A percentile compares a stretch with the other conserved stretches of the same genome.
phyloP scores from a whole-genome alignment of 2,113 vertebrate genomes.

The Grammomys surdaster region DNA sequence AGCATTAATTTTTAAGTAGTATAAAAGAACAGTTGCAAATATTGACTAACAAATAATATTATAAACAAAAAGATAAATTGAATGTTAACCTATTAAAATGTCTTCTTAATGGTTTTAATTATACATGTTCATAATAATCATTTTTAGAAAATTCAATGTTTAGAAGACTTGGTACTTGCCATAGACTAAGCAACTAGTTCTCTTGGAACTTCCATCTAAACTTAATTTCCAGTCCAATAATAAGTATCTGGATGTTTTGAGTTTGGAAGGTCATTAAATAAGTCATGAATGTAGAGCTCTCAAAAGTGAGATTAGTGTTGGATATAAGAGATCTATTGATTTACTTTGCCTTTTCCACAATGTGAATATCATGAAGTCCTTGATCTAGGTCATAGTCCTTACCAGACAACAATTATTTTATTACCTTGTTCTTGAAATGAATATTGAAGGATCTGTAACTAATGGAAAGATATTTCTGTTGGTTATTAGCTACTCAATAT shows the following conservation, averaged over 20 bases:
- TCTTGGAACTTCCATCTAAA: neutral
- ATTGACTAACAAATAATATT: neutral
- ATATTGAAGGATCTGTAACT: neutral
- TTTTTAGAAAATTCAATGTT: neutral
- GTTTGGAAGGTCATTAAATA: neutral
- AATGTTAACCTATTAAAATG: neutral
- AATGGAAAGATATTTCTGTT: neutral
- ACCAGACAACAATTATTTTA: neutral
- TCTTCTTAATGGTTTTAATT: neutral
- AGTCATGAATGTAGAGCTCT: neutral
- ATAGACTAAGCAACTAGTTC: neutral
- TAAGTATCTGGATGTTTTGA: neutral
- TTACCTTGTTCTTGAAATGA: neutral
- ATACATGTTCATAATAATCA: neutral
- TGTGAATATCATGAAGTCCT: neutral
- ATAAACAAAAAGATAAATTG: neutral
- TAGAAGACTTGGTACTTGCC: neutral
- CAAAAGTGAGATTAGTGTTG: neutral
- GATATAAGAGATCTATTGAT: neutral
- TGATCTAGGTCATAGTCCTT: neutral
- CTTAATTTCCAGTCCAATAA: neutral
- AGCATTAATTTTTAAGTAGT: neutral
- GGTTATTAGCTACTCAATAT: no score
- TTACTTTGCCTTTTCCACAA: neutral
- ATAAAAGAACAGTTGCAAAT: neutral